phyloP scores from a whole-genome alignment of 2,888 invertebrate species.

The Pollenia angustigena region DNA sequence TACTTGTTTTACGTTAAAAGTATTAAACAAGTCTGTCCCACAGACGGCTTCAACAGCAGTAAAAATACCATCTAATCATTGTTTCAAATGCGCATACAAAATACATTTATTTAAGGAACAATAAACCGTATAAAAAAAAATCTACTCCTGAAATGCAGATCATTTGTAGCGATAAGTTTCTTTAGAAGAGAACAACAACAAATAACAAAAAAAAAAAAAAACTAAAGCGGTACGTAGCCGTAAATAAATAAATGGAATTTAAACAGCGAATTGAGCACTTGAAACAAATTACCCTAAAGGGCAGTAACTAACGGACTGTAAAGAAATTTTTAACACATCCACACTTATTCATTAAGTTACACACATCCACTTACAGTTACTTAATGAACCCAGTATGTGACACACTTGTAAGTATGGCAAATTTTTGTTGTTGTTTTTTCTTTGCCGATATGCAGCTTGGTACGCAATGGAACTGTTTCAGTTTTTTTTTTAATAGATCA shows the following conservation, averaged over 20 bases:
- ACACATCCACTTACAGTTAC: neutral
- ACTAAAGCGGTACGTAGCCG: conserved; percentile 31
- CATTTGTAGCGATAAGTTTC: conserved; percentile 67
- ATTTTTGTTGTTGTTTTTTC: conserved; percentile 15
- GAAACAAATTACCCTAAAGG: conserved; percentile 75
- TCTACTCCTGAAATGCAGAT: conserved; percentile 63
- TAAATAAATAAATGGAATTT: conserved; percentile 75
- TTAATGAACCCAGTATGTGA: conserved; percentile 62
- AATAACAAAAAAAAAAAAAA: conserved; percentile 14
- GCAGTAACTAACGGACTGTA: conserved; percentile 64
- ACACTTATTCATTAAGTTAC: conserved; percentile 38
- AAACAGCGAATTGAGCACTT: conserved; percentile 81
- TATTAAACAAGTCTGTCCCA: conserved; percentile 57
- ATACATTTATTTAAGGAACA: conserved; percentile 45
- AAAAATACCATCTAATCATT: conserved; percentile 65
- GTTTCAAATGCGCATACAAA: conserved; percentile 72
- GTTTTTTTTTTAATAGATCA: conserved; percentile 41
- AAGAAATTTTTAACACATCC: conserved; percentile 62
- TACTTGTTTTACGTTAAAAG: conserved; percentile 20
- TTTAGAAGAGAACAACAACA: conserved; percentile 12
- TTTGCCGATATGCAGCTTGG: conserved; percentile 19
- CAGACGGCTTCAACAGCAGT: conserved; percentile 53
- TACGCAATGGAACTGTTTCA: conserved; percentile 60
- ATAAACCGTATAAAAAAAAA: conserved; percentile 40
- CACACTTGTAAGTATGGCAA: conserved; percentile 69